Percentiles rank a stretch among this genome's conserved stretches.
phyloP scores from a whole-genome alignment of 2,113 vertebrate genomes.

The Lagenorhynchus albirostris region DNA sequence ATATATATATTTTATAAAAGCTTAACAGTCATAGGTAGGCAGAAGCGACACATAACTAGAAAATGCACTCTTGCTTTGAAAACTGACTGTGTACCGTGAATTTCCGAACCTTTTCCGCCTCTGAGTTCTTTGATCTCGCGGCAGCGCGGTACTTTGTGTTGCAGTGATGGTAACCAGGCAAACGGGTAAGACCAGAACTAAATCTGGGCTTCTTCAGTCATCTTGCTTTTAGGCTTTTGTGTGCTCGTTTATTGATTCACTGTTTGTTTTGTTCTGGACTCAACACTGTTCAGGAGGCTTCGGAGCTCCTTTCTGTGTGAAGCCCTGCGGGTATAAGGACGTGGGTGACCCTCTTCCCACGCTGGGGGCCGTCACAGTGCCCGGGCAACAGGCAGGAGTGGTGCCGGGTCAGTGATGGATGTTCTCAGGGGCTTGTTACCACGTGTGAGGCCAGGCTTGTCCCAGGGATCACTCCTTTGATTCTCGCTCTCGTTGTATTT shows the following conservation, averaged over 20 bases:
- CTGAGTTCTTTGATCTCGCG: neutral
- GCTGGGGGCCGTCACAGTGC: neutral
- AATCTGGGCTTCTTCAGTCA: neutral
- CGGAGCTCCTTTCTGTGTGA: neutral
- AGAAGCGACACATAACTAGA: neutral
- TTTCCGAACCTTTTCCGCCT: neutral
- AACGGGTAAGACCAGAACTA: neutral
- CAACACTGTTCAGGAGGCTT: neutral
- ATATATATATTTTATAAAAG: neutral
- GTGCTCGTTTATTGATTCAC: neutral
- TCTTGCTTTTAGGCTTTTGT: neutral
- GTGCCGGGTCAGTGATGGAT: neutral
- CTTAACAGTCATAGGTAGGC: neutral
- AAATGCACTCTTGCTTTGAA: neutral
- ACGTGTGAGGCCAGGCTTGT: neutral
- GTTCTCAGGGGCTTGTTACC: neutral
- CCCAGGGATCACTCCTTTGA: neutral
- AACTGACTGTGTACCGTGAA: neutral
- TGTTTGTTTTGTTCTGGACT: neutral
- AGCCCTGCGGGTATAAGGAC: neutral
- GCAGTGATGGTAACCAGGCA: neutral
- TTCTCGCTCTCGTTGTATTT: neutral
- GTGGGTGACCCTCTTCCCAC: fast-evolving
- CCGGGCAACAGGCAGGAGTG: neutral
- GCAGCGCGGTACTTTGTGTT: neutral